These are phyloP conservation scores for Parasteatoda tepidariorum DNA, from an alignment of 1,140 invertebrate genomes.

Conservation along the genomic window DNA sequence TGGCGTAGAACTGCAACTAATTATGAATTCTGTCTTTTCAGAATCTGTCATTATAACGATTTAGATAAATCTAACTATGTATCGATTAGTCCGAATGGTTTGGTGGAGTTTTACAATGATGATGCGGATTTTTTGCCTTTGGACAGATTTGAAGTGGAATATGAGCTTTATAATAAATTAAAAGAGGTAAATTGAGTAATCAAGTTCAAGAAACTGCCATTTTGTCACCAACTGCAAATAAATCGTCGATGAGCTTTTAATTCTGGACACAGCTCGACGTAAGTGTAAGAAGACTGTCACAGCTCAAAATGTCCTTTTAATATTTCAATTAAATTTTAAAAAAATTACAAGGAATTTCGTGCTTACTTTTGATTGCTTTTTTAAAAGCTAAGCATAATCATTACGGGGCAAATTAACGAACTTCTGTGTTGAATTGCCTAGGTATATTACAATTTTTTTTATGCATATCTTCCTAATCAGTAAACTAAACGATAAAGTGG, in stretches of 20 bases:
- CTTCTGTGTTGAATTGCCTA: no score
- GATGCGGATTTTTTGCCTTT: conserved; percentile 23
- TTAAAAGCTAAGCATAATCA: no score
- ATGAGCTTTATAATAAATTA: not conserved
- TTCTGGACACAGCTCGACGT: not conserved
- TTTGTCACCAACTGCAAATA: not conserved
- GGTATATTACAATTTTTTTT: no score
- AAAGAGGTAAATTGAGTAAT: conserved; percentile 8
- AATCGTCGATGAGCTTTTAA: not conserved
- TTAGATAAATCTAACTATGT: conserved; percentile 30
- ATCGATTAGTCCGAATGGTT: conserved; percentile 26
- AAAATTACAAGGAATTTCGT: not conserved
- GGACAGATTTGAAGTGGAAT: conserved; percentile 23
- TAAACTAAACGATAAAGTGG: no score
- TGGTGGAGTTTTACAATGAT: conserved; percentile 30
- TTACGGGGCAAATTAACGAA: no score
- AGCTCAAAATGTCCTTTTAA: not conserved
- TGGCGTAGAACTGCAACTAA: no score
- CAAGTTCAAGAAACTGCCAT: not conserved
- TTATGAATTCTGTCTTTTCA: no score
- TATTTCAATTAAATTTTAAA: not conserved
- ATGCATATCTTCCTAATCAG: no score
- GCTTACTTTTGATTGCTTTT: no score
- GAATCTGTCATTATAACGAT: conserved; percentile 25
- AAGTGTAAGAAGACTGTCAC: not conserved